Evolutionary conservation across 2,888 invertebrate species (phyloP), one percentile per base, ranked within the genome.

Genomic region (Thera obeliscata): DNA sequence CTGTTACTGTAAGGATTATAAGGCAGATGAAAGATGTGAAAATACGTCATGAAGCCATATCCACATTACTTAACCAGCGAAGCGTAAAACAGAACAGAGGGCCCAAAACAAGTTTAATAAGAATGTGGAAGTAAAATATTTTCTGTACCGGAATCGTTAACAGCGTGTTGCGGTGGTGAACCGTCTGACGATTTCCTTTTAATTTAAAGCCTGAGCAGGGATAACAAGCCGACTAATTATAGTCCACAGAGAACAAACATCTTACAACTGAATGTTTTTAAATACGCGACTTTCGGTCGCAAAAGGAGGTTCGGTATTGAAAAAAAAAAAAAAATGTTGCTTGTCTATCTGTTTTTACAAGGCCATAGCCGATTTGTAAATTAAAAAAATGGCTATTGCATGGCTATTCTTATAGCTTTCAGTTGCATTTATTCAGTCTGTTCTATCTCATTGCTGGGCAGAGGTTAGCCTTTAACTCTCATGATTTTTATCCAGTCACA

Each of bases 181-280:
- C 80, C 79, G 81, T 75, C 87, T 86, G 89, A 86, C 88, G 82
- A 90, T 88, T 90, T 87, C 84, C 88, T 87, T 92, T 93, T 93
- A 92, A 92, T 92, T 91, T 91, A 82, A 91, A 88, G 87, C 86
- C 84, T 89, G 88, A 83, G 82, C 90, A 89, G 83, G 65, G 82
- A 86, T 92, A 93, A 93, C 92, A 89, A 93, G 93, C 88, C 87
- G 87, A 87, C 88, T 93, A 91, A 93, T 93, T 91, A 93, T 89
- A 91, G 83, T 82, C 82, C 84, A 81, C 81, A 77, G 84, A 89
- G 88, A 92, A 90, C 91, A 93, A 93, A 93, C 90, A 76, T 77
- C 80, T 81, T 76, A 81, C 83, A 82, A 79, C 81, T 81, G 83
- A 43, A 56, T 46, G 33, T 6, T 85, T 84, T 83, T 73, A 74